Evolutionary conservation across 92 coral and sea anemone species (phyloP), one percentile per base, ranked within the genome.

Genomic region (Nematostella vectensis): DNA sequence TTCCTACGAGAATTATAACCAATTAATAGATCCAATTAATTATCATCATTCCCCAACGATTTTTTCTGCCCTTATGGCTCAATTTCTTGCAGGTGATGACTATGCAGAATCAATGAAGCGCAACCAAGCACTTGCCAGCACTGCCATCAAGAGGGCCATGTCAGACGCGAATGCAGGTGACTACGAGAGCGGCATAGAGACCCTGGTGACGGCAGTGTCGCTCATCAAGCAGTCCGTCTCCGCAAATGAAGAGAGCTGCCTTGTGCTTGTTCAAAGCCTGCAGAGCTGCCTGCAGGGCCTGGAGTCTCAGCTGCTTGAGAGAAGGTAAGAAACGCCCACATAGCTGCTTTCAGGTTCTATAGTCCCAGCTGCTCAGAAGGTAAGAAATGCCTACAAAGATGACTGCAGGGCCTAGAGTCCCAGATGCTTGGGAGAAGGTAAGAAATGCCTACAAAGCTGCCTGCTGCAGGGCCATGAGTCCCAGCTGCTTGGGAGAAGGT

Each of bases 131-230:
- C 88, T 89, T 29, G 94, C 97, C 18, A 81, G 97, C 43, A 81
- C 78, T 43, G 94, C 97, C 4, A 89, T 89, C 67, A 89, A 89
- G 64, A 75, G 87, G 63, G 95, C 97, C 16, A 89, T 89, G 95
- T 68, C 94, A 17, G 97, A 89, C 47, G 79, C 97, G 3, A 85
- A 81, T 69, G 78, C 87, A 20, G 97, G 97, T 25, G 95, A 89
- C 56, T 83, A 85, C 50, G 97, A 89, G 66, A 89, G 85, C 50
- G 97, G 95, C 13, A 89, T 89, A 57, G 97, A 89, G 51, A 89
- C 97, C 1, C 65, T 89, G 19, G 97, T 89, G 10, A 83, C 82
- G 30, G 97, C 97, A 11, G 83, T 89, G 22, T 89, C 97, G 3
- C 78, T 89, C 53, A 89, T 89, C 29, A 89, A 89, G 65, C 97